Evolutionary conservation across 2,113 vertebrate genomes (phyloP).

Genomic region (Strigops habroptila): DNA sequence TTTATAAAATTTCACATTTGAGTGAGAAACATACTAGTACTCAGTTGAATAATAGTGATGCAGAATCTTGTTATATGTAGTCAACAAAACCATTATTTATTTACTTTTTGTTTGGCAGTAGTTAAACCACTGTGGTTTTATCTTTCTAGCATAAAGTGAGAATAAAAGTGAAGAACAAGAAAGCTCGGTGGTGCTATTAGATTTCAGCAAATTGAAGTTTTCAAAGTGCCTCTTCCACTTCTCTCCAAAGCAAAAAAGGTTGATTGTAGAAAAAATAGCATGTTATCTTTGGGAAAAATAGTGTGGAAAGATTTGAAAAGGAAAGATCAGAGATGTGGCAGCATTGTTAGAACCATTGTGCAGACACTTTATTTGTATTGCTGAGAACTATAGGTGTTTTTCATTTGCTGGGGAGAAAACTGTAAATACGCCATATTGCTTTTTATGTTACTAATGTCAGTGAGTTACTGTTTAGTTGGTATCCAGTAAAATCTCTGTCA

Average conservation of each 20-base stretch:
- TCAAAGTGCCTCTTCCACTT: constrained; percentile 53
- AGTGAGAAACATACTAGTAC: neutral
- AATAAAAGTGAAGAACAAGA: constrained; percentile 16
- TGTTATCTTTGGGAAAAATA: constrained; percentile 23
- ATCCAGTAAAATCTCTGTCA: constrained; percentile 2
- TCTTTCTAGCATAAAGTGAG: constrained; percentile 19
- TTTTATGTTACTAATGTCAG: constrained; percentile 20
- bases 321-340: neutral
- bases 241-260: neutral
- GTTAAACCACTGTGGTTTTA: constrained; percentile 15
- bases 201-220: constrained; percentile 59
- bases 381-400: constrained; percentile 4
- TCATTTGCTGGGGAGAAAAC: constrained; percentile 26
- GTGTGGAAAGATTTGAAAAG: constrained; percentile 30
- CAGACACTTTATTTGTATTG: neutral
- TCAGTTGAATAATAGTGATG: neutral
- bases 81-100: constrained; percentile 29
- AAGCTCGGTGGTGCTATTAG: neutral
- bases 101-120: constrained; percentile 17
- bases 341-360: neutral
- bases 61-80: neutral
- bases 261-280: constrained; percentile 44
- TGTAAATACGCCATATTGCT: constrained; percentile 28
- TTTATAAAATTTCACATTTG: neutral
- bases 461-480: constrained; percentile 43